phyloP scores from a whole-genome alignment of 2,888 invertebrate species.

The Phaonia tiefii region DNA sequence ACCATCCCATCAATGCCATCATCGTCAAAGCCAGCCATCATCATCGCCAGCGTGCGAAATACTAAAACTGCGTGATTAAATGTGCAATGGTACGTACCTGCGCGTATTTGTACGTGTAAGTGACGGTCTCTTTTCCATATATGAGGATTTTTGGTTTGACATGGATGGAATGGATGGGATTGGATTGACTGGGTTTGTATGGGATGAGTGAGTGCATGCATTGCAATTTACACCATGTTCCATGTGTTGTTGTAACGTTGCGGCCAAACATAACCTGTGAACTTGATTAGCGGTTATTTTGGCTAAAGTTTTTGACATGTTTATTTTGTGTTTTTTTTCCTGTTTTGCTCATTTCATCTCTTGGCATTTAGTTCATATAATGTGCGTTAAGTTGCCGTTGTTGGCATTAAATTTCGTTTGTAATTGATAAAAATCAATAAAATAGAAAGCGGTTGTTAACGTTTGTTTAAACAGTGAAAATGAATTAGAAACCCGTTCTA shows the following conservation, averaged over 20 bases:
- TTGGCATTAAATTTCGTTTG: constrained; percentile 62
- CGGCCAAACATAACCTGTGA: constrained; percentile 72
- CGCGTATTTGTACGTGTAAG: constrained; percentile 39
- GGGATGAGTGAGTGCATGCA: constrained; percentile 16
- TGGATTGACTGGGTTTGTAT: constrained; percentile 17
- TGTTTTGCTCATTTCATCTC: constrained; percentile 24
- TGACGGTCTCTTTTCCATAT: constrained; percentile 35
- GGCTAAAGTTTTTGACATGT: constrained; percentile 73
- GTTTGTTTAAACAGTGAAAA: no score
- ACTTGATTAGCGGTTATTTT: constrained; percentile 78
- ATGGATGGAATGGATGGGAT: constrained; percentile 14
- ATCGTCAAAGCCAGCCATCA: constrained; percentile 10
- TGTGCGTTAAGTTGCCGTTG: constrained; percentile 47
- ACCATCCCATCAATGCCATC: constrained; percentile 20
- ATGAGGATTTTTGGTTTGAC: constrained; percentile 1
- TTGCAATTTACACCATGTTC: constrained; percentile 59
- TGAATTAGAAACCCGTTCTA: no score
- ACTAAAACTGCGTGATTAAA: constrained; percentile 61
- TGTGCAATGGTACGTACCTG: constrained; percentile 57
- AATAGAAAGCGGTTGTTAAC: background rate
- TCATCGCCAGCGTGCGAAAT: constrained; percentile 40
- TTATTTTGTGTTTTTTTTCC: constrained; percentile 61
- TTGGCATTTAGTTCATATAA: constrained; percentile 61
- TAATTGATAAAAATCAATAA: constrained; percentile 62
- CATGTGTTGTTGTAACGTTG: constrained; percentile 58